Evolutionary conservation across 2,113 vertebrate genomes (phyloP).

Genomic region (Tor tambroides): DNA sequence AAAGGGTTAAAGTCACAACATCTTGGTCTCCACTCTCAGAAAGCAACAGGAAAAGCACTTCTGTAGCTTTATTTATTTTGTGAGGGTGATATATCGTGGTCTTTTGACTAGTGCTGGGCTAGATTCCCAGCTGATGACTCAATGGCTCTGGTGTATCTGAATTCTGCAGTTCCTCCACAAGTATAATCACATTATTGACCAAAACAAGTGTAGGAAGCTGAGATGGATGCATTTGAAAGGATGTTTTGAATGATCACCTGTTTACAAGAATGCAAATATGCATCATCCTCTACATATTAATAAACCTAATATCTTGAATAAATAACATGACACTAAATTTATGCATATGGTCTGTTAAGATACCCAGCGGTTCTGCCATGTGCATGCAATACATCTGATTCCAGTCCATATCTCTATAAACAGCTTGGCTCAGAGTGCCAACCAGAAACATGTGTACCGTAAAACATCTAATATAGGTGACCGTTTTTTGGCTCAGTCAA

Average conservation of each 20-base stretch:
- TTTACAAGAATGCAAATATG: background rate
- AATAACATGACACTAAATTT: background rate
- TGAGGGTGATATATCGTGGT: background rate
- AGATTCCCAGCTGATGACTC: background rate
- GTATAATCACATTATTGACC: background rate
- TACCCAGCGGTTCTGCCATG: background rate
- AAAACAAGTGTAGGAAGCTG: background rate
- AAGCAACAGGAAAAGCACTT: background rate
- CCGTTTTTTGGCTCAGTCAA: background rate
- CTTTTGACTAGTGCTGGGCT: background rate
- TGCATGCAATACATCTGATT: background rate
- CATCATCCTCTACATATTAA: background rate
- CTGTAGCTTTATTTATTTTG: background rate
- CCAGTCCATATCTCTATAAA: constrained; percentile 9
- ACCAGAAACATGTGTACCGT: background rate
- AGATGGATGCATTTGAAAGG: background rate
- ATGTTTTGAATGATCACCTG: background rate
- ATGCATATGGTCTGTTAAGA: background rate
- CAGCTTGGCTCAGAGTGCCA: background rate
- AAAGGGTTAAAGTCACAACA: background rate
- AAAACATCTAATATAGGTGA: constrained; percentile 7
- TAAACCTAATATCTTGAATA: background rate
- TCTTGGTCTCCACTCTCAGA: background rate
- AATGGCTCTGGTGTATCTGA: background rate
- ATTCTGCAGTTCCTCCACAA: background rate